Base-by-base conservation (phyloP, 2,113 vertebrate species). In the Alethe castanea region DNA sequence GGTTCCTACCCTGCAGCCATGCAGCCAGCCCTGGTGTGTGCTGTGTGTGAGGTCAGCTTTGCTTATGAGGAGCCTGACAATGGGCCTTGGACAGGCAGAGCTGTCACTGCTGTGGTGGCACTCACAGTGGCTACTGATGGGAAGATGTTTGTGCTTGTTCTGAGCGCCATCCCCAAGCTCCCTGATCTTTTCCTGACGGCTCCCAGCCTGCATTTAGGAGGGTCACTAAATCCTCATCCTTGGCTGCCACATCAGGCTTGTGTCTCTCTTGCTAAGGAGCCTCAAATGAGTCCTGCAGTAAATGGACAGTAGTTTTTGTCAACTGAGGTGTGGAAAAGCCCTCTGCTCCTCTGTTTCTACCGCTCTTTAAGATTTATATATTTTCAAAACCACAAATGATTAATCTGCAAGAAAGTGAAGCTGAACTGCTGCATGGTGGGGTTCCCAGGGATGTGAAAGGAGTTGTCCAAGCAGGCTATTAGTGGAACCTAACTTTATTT, bases 401-500 rank as follows among this genome's bases (percentile, higher is more conserved):
- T 91, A 79, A 95, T 89, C 84, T 87, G 38, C 78, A 80, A 89
- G 62, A 96, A 94, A 95, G 85, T 25, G 45, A 94, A 90, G 87
- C 74, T 89, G 87, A 92, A 57, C 38, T 45, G 79, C 62, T 0
- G 44, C 86, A 72, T 62, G 40, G 24, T 86, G 31, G 31, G 24
- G 45, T 57, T 91, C 64, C 76, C 52, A 92, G 87, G 71, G 87
- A 95, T 1, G 24, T 66, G 70, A 65, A 86, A 78, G 61, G 25
- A 70, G 67, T 94, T 83, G 66, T 92, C 92, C 92, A 96, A 96
- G 82, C 31, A 14, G 52, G 73, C 90, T 94, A n/a, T 84, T 83
- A 88, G 80, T 88, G 84, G 83, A 96, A 96, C 77, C 69, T 84
- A 72, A 90, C 29, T 88, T 90, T 86, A 78, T 94, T 96, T 93